phyloP scores from a whole-genome alignment of 23 tunicate genomes.

The Halocynthia aurantium region DNA sequence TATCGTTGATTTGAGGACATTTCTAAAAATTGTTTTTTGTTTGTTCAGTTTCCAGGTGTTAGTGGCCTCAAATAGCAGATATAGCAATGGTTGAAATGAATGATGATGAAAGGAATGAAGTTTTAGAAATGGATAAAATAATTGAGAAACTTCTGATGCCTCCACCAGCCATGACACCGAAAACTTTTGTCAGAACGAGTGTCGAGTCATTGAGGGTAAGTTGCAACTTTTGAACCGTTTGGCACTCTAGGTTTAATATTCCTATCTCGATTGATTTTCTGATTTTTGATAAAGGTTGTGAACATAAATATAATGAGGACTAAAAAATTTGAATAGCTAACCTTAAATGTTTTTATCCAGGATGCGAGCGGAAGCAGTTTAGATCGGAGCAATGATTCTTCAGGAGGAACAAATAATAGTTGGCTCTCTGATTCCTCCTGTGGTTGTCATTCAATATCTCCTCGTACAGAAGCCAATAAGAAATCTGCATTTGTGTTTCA shows the following conservation, averaged over 20 bases:
- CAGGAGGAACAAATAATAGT: constrained; percentile 33
- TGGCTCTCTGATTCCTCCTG: constrained; percentile 74
- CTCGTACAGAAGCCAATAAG: background rate
- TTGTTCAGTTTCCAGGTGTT: too few species aligned
- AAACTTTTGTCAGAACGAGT: background rate
- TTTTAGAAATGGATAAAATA: constrained; percentile 30
- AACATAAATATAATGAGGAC: background rate
- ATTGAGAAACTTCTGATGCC: constrained; percentile 45
- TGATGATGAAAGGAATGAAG: too few species aligned
- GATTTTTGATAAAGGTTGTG: background rate
- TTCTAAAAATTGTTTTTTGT: too few species aligned
- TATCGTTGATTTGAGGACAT: too few species aligned
- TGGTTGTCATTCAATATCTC: constrained; percentile 56
- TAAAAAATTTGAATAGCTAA: background rate
- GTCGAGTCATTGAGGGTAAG: constrained; percentile 22
- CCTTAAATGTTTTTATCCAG: background rate
- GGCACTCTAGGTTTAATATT: background rate
- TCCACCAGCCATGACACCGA: constrained; percentile 14
- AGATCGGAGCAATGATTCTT: constrained; percentile 41
- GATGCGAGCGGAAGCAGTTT: constrained; percentile 3
- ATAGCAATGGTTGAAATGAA: too few species aligned
- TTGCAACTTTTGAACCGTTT: background rate
- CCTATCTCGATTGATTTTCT: background rate
- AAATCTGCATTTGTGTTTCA: constrained; percentile 41
- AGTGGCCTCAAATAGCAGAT: too few species aligned